phyloP scores from a whole-genome alignment of 2,888 invertebrate species.

The Margaritifera margaritifera region DNA sequence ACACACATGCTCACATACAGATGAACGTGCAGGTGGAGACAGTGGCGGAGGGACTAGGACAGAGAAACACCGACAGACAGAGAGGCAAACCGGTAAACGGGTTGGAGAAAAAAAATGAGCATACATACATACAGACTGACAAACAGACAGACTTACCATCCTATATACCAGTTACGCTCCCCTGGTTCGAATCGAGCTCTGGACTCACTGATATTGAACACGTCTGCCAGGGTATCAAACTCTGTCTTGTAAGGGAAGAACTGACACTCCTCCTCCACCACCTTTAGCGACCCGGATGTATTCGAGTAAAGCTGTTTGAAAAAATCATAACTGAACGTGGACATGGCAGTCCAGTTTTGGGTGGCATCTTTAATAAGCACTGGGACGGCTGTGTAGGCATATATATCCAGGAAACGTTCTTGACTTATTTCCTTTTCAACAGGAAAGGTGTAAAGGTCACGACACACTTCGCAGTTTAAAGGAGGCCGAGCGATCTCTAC shows the following conservation, averaged over 20 bases:
- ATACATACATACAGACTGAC: background rate
- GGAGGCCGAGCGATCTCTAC: constrained; percentile 81
- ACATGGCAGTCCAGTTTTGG: constrained; percentile 84
- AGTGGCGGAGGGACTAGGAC: too few relatives aligned
- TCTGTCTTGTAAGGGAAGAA: constrained; percentile 95
- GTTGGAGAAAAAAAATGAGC: background rate
- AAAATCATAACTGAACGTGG: constrained; percentile 85
- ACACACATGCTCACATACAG: too few relatives aligned
- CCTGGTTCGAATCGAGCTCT: constrained; percentile 80
- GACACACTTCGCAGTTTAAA: constrained; percentile 86
- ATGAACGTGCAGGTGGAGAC: too few relatives aligned
- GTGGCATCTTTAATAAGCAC: constrained; percentile 90
- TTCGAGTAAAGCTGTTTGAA: constrained; percentile 82
- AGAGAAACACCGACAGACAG: background rate
- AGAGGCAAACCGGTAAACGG: too few relatives aligned
- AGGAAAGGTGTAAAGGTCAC: constrained; percentile 78
- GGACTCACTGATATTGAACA: constrained; percentile 84
- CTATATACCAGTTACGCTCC: constrained; percentile 82
- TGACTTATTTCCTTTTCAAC: constrained; percentile 81
- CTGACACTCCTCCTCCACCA: constrained; percentile 81
- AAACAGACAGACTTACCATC: constrained; percentile 76
- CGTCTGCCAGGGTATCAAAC: constrained; percentile 84
- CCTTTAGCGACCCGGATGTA: constrained; percentile 69
- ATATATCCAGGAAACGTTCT: constrained; percentile 81
- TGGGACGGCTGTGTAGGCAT: constrained; percentile 85